Percentiles rank a stretch among this genome's conserved stretches.
These are phyloP conservation scores for Epinotia demarniana DNA, from an alignment of 2,888 invertebrate species.

Conservation along the genomic window DNA sequence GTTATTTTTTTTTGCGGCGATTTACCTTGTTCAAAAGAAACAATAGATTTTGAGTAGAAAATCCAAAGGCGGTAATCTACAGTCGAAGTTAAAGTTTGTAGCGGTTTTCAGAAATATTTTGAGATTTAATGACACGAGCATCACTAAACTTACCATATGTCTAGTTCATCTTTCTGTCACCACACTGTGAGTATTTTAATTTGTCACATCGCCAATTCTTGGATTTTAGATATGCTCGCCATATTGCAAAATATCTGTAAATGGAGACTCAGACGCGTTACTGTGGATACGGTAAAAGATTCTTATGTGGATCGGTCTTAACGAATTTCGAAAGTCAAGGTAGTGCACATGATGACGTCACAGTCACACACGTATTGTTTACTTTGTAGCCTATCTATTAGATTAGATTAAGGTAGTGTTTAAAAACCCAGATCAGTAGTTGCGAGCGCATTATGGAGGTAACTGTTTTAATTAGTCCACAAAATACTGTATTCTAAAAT, in stretches of 20 bases:
- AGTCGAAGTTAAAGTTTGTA: too few relatives aligned
- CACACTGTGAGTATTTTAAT: too few relatives aligned
- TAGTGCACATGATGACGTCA: constrained; percentile 4
- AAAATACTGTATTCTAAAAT: not conserved
- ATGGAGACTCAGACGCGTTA: not conserved
- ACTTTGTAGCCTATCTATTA: constrained; percentile 38
- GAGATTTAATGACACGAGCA: too few relatives aligned
- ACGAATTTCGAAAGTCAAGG: constrained; percentile 34
- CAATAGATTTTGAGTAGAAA: too few relatives aligned
- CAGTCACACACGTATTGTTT: constrained; percentile 14
- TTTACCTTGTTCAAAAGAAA: too few relatives aligned
- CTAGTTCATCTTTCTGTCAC: too few relatives aligned
- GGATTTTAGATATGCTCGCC: too few relatives aligned
- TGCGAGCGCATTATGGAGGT: constrained; percentile 52
- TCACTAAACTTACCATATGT: too few relatives aligned
- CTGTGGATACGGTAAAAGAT: not conserved
- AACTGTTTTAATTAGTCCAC: constrained; percentile 27
- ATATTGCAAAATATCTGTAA: not conserved
- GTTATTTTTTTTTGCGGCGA: too few relatives aligned
- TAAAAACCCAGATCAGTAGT: constrained; percentile 46
- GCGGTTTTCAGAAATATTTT: too few relatives aligned
- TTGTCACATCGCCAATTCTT: too few relatives aligned
- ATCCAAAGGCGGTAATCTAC: too few relatives aligned
- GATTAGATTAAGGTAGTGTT: constrained; percentile 51
- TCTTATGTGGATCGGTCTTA: constrained; percentile 20